phyloP scores from a whole-genome alignment of 2,113 vertebrate species.

The Sinocyclocheilus rhinocerous region DNA sequence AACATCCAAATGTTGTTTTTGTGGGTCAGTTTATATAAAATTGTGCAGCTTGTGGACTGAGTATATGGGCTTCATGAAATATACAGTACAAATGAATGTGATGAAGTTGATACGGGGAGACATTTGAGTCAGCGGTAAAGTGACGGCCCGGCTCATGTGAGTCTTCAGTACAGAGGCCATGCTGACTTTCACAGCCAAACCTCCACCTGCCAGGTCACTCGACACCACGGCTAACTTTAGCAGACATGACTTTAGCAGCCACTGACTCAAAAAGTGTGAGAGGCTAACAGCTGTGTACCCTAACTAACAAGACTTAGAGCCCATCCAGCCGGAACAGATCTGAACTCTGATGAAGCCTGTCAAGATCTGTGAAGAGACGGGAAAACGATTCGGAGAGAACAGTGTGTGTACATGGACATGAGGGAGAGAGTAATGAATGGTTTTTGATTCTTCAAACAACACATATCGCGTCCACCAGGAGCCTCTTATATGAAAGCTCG shows the following conservation, averaged over 20 bases:
- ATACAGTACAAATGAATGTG: neutral
- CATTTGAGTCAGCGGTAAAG: neutral
- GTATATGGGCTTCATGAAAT: neutral
- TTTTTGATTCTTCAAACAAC: constrained; percentile 32
- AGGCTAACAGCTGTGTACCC: constrained; percentile 27
- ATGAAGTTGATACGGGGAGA: neutral
- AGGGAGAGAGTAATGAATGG: constrained; percentile 1
- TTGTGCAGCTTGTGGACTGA: neutral
- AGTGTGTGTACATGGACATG: constrained; percentile 13
- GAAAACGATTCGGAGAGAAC: neutral
- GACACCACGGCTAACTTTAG: constrained; percentile 19
- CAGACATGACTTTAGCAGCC: neutral
- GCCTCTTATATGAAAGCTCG: neutral
- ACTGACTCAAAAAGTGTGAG: constrained; percentile 4
- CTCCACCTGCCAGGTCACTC: constrained; percentile 8
- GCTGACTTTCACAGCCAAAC: constrained; percentile 18
- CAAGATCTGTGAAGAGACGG: constrained; percentile 10
- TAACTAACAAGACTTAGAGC: constrained; percentile 22
- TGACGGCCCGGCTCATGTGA: neutral
- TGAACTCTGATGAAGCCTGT: constrained; percentile 12
- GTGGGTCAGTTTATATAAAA: neutral
- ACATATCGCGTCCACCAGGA: neutral
- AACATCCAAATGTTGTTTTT: neutral
- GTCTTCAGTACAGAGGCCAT: neutral
- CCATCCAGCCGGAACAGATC: constrained; percentile 16